These are phyloP conservation scores for Philereme transversata DNA, from an alignment of 2,888 invertebrate genomes.

Conservation along the genomic window DNA sequence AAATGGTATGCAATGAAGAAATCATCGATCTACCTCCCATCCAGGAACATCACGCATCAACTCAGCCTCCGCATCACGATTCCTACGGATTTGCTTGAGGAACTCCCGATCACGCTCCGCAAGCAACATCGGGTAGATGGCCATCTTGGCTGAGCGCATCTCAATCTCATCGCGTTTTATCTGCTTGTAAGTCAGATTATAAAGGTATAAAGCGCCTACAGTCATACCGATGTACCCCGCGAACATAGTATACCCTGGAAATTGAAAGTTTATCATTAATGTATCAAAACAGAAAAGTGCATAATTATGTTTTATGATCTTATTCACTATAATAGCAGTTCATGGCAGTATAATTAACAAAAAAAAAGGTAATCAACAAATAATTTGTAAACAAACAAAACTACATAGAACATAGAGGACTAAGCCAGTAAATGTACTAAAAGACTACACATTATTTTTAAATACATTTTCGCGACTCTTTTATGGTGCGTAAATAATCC, in stretches of 20 bases:
- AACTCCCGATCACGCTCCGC: constrained; percentile 95
- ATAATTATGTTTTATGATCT: neutral
- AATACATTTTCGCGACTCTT: neutral
- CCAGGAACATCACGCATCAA: constrained; percentile 95
- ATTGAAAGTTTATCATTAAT: neutral
- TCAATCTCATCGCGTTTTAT: constrained; percentile 86
- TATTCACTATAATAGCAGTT: too few species aligned
- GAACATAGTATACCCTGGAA: constrained; percentile 85
- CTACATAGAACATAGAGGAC: neutral
- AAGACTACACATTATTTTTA: neutral
- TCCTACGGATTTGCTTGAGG: constrained; percentile 90
- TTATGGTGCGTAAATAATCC: neutral
- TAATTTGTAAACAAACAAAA: neutral
- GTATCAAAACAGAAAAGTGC: neutral
- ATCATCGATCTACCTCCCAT: constrained; percentile 86
- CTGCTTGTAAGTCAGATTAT: constrained; percentile 80
- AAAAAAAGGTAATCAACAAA: too few species aligned
- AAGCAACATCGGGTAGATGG: constrained; percentile 89
- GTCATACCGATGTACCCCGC: constrained; percentile 85
- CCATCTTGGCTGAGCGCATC: constrained; percentile 90
- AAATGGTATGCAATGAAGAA: neutral
- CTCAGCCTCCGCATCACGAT: constrained; percentile 92
- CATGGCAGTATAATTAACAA: too few species aligned
- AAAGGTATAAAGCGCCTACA: constrained; percentile 82
- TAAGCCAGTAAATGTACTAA: neutral